These are phyloP conservation scores for Erpetoichthys calabaricus DNA, from an alignment of 2,797 vertebrate genomes.

Conservation along the genomic window DNA sequence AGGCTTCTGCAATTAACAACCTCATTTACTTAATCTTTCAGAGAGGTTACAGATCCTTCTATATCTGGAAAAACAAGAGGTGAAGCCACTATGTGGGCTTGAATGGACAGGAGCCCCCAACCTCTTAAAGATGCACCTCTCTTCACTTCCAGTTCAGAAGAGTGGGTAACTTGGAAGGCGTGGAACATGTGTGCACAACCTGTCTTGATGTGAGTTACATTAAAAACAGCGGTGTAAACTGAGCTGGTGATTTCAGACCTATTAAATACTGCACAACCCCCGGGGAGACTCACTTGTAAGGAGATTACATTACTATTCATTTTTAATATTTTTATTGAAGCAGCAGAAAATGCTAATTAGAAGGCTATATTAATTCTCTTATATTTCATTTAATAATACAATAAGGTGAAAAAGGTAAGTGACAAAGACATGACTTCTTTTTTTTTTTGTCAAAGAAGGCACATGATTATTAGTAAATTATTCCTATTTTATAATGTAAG, in stretches of 20 bases:
- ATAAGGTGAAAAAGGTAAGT: conserved; percentile 18
- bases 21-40: no score
- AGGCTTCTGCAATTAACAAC: no score
- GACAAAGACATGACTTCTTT: conserved; percentile 21
- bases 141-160: no score
- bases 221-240: background rate
- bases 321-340: conserved; percentile 18
- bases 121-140: no score
- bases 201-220: no score
- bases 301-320: conserved; percentile 14
- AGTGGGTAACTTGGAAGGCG: no score
- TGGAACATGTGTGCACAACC: no score
- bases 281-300: conserved; percentile 4
- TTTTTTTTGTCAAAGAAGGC: conserved; percentile 30
- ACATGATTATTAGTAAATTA: conserved; percentile 44
- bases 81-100: no score
- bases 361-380: conserved; percentile 15
- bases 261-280: background rate
- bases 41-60: no score
- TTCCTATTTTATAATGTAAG: conserved; percentile 34
- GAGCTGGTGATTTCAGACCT: conserved; percentile 2
- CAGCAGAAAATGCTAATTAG: conserved; percentile 14
- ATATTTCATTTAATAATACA: conserved; percentile 20
- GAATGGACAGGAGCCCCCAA: no score
- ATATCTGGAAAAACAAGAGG: no score